Percentiles rank a stretch among this genome's conserved stretches.
Conservation (phyloP, 2,888 invertebrate genomes). For the Celastrina argiolus region DNA sequence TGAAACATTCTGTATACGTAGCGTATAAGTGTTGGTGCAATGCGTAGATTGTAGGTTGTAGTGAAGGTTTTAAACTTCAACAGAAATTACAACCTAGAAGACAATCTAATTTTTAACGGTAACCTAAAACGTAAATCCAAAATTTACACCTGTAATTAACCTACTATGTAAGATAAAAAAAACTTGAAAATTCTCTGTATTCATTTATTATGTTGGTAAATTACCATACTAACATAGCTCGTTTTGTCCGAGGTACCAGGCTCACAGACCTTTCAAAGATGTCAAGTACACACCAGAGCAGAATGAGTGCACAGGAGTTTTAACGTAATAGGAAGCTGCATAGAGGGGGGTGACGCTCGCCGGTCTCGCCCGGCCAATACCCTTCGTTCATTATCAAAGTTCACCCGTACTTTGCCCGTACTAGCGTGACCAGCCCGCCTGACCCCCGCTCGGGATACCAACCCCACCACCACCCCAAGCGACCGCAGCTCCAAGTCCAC, state of each 20-base stretch:
- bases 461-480: conserved; percentile 10
- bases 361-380: conserved; percentile 54
- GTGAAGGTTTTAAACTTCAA: too few species aligned
- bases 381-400: conserved; percentile 76
- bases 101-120: too few species aligned
- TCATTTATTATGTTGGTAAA: too few species aligned
- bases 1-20: too few species aligned
- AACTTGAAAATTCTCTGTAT: too few species aligned
- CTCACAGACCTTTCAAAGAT: not conserved
- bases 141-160: too few species aligned
- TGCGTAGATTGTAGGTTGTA: too few species aligned
- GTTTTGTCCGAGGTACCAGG: not conserved
- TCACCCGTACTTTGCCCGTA: conserved; percentile 71
- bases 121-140: too few species aligned
- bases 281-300: conserved; percentile 2
- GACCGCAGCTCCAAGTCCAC: conserved; percentile 45
- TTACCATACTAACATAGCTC: too few species aligned
- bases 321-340: conserved; percentile 14
- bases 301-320: conserved; percentile 12
- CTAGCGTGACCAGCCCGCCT: conserved; percentile 36
- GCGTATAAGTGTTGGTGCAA: too few species aligned
- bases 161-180: too few species aligned
- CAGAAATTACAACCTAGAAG: too few species aligned
- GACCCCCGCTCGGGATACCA: conserved; percentile 42
- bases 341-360: conserved; percentile 31